Evolutionary conservation across 2,888 invertebrate species (phyloP), one percentile per base, ranked within the genome.

Genomic region (Phyllotreta striolata): DNA sequence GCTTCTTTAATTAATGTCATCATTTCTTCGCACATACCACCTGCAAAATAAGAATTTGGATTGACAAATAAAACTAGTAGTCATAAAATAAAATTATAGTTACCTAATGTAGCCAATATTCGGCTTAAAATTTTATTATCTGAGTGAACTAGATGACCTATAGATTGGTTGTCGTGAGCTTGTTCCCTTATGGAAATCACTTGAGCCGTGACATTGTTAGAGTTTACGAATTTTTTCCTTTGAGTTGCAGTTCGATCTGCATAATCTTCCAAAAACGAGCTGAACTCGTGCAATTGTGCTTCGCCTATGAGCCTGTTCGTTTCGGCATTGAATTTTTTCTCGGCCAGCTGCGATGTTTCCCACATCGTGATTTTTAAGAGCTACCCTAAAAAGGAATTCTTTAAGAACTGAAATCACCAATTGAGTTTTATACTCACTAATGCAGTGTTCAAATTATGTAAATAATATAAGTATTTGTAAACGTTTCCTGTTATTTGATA

Each of bases 61-160:
- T n/a, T n/a, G n/a, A n/a, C n/a, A n/a, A n/a, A n/a, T n/a, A n/a
- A n/a, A n/a, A n/a, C n/a, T n/a, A n/a, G n/a, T n/a, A n/a, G n/a
- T n/a, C n/a, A n/a, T n/a, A n/a, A n/a, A n/a, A n/a, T n/a, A n/a
- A n/a, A n/a, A 8, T 6, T 13, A 8, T 47, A 12, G 1, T 8
- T 49, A 49, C 49, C 88, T 63, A 96, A 86, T 0, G 93, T 91
- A 44, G 91, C 88, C 6, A 96, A 83, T 49, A 95, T 86, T 82
- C 92, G 90, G 39, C 90, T 90, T 73, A 95, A 85, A 54, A 90
- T 83, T 76, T 90, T 91, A 77, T 94, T 94, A 80, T 95, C 94
- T 24, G 93, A 92, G 69, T 91, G 89, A 8, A 92, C 88, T 65
- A 95, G 80, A 69, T 91, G 87, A 38, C 90, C 82, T 38, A 92